Percentiles rank a stretch among this genome's conserved stretches.
These are phyloP conservation scores for Gymnocypris eckloni DNA, from an alignment of 2,797 vertebrate species.

Conservation along the genomic window DNA sequence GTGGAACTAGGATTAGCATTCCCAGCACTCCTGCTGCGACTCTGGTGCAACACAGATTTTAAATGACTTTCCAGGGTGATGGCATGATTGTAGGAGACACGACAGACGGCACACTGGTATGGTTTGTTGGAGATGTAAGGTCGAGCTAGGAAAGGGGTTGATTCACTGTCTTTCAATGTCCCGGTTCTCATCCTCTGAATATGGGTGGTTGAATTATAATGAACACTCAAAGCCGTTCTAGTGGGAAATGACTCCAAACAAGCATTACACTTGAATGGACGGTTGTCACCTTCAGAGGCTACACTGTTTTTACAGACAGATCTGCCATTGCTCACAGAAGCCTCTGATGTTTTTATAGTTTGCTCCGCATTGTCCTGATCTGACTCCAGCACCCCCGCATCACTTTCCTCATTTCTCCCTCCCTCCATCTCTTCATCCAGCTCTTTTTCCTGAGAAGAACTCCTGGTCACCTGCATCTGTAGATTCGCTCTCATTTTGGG, in stretches of 20 bases:
- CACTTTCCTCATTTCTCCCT: slow-evolving; percentile 68
- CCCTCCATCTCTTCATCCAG: slow-evolving; percentile 72
- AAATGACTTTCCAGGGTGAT: slow-evolving; percentile 91
- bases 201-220: slow-evolving; percentile 90
- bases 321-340: slow-evolving; percentile 67
- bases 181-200: slow-evolving; percentile 89
- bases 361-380: slow-evolving; percentile 70
- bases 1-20: slow-evolving; percentile 69
- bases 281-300: slow-evolving; percentile 68
- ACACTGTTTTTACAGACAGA: slow-evolving; percentile 69
- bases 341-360: slow-evolving; percentile 70
- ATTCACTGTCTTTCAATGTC: slow-evolving; percentile 71
- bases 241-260: slow-evolving; percentile 89
- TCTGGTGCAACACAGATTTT: slow-evolving; percentile 90
- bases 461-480: slow-evolving; percentile 58
- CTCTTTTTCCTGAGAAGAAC: slow-evolving; percentile 60
- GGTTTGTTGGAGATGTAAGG: slow-evolving; percentile 86
- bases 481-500: slow-evolving; percentile 67
- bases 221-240: slow-evolving; percentile 87
- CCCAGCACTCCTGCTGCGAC: slow-evolving; percentile 84
- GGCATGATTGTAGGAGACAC: slow-evolving; percentile 93
- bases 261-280: slow-evolving; percentile 88
- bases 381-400: slow-evolving; percentile 64
- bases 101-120: slow-evolving; percentile 90
- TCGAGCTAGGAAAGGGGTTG: slow-evolving; percentile 68